Evolutionary conservation across 2,888 invertebrate species (phyloP).

Genomic region (Nymphalis polychloros): DNA sequence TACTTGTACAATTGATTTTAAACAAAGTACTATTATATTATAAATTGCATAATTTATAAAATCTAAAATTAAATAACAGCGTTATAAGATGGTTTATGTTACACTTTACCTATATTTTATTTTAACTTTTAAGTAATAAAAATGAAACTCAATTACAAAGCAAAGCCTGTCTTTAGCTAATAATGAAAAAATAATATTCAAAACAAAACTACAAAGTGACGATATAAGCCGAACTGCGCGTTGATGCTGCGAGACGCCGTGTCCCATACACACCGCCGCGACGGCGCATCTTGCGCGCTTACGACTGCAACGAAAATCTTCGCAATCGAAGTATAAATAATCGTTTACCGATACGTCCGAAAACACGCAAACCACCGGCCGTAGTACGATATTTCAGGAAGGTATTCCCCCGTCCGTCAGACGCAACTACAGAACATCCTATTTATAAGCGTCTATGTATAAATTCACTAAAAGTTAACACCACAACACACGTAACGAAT

Average conservation of each 20-base stretch:
- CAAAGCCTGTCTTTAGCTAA: not conserved
- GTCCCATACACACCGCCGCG: conserved; percentile 27
- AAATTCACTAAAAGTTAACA: conserved; percentile 83
- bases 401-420: conserved; percentile 82
- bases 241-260: conserved; percentile 19
- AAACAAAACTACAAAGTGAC: not conserved
- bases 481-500: conserved; percentile 82
- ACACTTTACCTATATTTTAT: too few species aligned
- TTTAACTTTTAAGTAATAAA: not conserved
- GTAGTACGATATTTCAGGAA: conserved; percentile 83
- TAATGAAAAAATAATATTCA: not conserved
- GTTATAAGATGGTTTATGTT: too few species aligned
- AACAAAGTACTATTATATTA: too few species aligned
- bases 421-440: conserved; percentile 82
- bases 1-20: too few species aligned
- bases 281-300: conserved; percentile 49
- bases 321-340: conserved; percentile 80
- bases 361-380: conserved; percentile 78
- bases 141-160: not conserved
- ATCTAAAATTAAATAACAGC: too few species aligned
- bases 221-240: not conserved
- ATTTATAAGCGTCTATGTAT: conserved; percentile 83
- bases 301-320: conserved; percentile 55
- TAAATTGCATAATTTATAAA: too few species aligned
- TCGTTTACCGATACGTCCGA: conserved; percentile 81